These are phyloP conservation scores for Trachelus iudaicus DNA, from an alignment of 2,888 invertebrate genomes.

Conservation along the genomic window DNA sequence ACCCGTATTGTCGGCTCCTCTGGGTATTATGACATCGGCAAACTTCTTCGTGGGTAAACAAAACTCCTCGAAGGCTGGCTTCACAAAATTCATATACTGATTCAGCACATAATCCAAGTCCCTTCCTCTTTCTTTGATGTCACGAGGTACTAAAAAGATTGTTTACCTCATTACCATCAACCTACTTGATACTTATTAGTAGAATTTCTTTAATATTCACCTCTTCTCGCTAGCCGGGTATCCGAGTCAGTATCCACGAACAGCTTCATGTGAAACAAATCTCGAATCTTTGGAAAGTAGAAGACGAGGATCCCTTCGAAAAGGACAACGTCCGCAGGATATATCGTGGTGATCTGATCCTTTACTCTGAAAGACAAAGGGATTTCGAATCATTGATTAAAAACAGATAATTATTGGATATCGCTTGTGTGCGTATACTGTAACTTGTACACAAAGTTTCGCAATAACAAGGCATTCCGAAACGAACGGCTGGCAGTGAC, in stretches of 20 bases:
- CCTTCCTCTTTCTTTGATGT: slow-evolving; percentile 93
- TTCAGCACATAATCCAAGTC: slow-evolving; percentile 94
- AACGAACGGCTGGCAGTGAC: background rate
- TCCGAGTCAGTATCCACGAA: slow-evolving; percentile 99
- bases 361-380: slow-evolving; percentile 50
- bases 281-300: slow-evolving; percentile 94
- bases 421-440: background rate
- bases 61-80: slow-evolving; percentile 99
- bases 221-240: slow-evolving; percentile 94
- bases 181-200: background rate
- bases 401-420: background rate
- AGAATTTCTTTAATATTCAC: slow-evolving; percentile 66
- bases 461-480: background rate
- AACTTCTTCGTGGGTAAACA: slow-evolving; percentile 99
- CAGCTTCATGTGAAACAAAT: slow-evolving; percentile 98
- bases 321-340: slow-evolving; percentile 96
- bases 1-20: slow-evolving; percentile 98
- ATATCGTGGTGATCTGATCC: slow-evolving; percentile 81
- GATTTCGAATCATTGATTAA: background rate
- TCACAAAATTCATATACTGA: slow-evolving; percentile 98
- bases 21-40: slow-evolving; percentile 98
- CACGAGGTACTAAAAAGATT: slow-evolving; percentile 83
- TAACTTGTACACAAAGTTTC: background rate
- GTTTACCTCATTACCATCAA: background rate
- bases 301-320: slow-evolving; percentile 99